phyloP scores from a whole-genome alignment of 2,113 vertebrate genomes.

The Pteronura brasiliensis region DNA sequence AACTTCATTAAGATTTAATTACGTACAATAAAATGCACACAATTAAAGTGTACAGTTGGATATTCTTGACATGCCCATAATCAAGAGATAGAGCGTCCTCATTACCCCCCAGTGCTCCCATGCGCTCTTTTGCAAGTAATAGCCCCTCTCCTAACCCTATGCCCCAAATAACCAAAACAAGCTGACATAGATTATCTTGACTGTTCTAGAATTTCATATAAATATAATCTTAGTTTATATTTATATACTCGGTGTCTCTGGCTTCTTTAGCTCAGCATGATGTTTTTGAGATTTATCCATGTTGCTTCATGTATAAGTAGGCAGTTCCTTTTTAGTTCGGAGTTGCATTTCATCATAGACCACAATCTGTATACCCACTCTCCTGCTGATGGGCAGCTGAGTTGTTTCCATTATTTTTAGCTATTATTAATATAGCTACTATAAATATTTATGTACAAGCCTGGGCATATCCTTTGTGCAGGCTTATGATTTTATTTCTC shows the following conservation, averaged over 20 bases:
- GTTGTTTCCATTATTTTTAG: not conserved
- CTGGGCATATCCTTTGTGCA: not conserved
- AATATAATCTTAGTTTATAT: not conserved
- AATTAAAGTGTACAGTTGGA: not conserved
- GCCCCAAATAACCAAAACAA: not conserved
- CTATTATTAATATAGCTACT: not conserved
- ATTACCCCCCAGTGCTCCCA: not conserved
- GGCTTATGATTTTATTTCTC: not conserved
- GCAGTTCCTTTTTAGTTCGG: not conserved
- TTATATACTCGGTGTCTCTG: not conserved
- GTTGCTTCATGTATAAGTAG: not conserved
- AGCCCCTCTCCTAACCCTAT: not conserved
- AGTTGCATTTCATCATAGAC: not conserved
- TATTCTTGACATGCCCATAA: not conserved
- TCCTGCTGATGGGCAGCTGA: not conserved
- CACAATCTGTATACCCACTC: not conserved
- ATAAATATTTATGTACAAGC: not conserved
- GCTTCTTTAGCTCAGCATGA: not conserved
- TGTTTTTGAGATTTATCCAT: not conserved
- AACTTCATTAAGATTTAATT: not conserved
- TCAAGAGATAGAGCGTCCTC: not conserved
- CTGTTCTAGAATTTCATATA: not conserved
- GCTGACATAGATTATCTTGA: not conserved
- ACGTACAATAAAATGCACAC: too few species aligned
- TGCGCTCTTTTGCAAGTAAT: not conserved